These are phyloP conservation scores for Columba livia DNA, from an alignment of 2,113 vertebrate genomes.

Conservation along the genomic window DNA sequence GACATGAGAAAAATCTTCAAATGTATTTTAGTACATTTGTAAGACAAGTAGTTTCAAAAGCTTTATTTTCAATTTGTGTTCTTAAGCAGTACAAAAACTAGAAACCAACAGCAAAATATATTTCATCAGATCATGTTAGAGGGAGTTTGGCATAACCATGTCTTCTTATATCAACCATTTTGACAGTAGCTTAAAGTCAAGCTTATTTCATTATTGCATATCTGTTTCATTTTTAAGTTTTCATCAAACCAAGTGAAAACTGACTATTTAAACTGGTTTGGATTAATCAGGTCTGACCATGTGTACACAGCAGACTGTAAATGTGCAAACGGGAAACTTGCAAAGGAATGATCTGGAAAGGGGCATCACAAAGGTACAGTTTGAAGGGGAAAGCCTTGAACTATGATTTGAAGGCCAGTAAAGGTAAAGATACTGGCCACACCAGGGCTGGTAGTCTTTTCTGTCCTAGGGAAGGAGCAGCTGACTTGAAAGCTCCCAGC, in stretches of 20 bases:
- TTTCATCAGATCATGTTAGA: neutral
- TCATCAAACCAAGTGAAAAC: neutral
- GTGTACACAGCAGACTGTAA: neutral
- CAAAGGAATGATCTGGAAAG: constrained; percentile 28
- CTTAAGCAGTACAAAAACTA: neutral
- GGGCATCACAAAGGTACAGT: constrained; percentile 7
- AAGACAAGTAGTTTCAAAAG: constrained; percentile 13
- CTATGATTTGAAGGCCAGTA: constrained; percentile 37
- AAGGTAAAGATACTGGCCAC: constrained; percentile 11
- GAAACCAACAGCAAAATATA: neutral
- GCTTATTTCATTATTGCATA: constrained; percentile 19
- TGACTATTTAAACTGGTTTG: neutral
- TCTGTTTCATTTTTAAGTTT: neutral
- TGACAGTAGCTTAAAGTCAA: neutral
- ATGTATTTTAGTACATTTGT: neutral
- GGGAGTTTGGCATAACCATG: neutral
- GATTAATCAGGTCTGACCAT: neutral
- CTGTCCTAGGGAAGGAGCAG: constrained; percentile 34
- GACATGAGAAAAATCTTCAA: neutral
- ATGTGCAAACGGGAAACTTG: constrained; percentile 14
- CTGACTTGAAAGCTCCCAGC: constrained; percentile 19
- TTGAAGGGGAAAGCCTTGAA: constrained; percentile 28
- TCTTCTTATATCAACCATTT: neutral
- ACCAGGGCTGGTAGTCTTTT: constrained; percentile 24
- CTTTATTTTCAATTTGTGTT: neutral